Conservation (phyloP, 2,888 invertebrate species). For the Coleophora deauratella region DNA sequence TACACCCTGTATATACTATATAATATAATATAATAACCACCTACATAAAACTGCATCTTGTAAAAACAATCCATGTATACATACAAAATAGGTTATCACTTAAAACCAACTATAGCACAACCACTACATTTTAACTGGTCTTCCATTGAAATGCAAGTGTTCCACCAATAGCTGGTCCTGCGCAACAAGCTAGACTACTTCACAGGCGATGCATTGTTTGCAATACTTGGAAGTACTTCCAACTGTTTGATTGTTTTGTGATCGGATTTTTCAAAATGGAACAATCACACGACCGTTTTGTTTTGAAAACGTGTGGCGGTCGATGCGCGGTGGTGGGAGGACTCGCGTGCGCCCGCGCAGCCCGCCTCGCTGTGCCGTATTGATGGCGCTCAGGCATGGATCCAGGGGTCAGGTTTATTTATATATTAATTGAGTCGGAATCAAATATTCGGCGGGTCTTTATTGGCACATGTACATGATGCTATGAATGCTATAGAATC, state of each 20-base stretch:
- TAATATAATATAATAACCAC: too few species aligned
- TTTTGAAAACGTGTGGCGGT: slow-evolving; percentile 62
- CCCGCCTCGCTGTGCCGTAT: slow-evolving; percentile 50
- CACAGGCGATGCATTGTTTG: slow-evolving; percentile 48
- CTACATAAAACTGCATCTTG: slow-evolving; percentile 43
- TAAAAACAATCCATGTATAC: slow-evolving; percentile 28
- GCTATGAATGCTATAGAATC: too few species aligned
- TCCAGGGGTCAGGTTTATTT: too few species aligned
- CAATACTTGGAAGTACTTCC: slow-evolving; percentile 32
- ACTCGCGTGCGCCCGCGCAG: slow-evolving; percentile 26
- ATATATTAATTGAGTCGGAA: too few species aligned
- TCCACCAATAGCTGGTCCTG: slow-evolving; percentile 26
- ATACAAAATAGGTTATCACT: slow-evolving; percentile 29
- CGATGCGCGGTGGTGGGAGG: slow-evolving; percentile 34
- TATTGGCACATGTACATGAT: too few species aligned
- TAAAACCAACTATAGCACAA: slow-evolving; percentile 35
- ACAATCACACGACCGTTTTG: slow-evolving; percentile 58
- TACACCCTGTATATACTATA: too few species aligned
- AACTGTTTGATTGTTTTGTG: slow-evolving; percentile 63
- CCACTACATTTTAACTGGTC: slow-evolving; percentile 50
- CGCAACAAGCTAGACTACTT: slow-evolving; percentile 30
- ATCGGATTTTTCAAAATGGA: slow-evolving; percentile 56
- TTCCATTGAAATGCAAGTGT: slow-evolving; percentile 25
- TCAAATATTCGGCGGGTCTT: too few species aligned
- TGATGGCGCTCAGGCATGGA: slow-evolving; percentile 13